Conservation (phyloP, 1,140 invertebrate genomes). For the Heliconius himera region DNA sequence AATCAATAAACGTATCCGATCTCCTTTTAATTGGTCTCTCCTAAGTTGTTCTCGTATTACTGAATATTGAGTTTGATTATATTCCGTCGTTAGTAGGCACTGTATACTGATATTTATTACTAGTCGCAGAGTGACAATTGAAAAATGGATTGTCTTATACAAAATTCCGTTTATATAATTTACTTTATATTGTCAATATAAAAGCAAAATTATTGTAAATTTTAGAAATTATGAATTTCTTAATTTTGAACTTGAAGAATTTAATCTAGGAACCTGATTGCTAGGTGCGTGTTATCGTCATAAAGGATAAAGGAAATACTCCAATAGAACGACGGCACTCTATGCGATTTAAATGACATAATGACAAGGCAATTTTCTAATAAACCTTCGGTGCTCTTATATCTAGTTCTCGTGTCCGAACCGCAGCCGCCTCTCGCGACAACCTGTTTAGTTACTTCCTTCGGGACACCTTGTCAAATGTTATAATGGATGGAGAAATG, state of each 20-base stretch:
- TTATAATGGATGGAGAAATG: conserved; percentile 11
- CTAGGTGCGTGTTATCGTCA: conserved; percentile 76
- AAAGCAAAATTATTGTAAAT: neutral
- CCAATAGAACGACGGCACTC: conserved; percentile 78
- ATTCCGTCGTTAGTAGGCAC: neutral
- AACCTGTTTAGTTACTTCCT: conserved; percentile 76
- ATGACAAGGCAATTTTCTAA: conserved; percentile 81
- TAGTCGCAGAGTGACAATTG: neutral
- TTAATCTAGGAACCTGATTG: conserved; percentile 71
- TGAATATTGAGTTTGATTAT: neutral
- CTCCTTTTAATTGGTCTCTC: neutral
- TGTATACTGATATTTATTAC: neutral
- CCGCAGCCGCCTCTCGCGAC: conserved; percentile 62
- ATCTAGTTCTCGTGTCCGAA: conserved; percentile 68
- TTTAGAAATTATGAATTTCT: neutral
- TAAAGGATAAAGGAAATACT: conserved; percentile 81
- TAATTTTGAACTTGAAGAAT: conserved; percentile 53
- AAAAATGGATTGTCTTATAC: neutral
- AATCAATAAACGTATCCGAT: conserved; percentile 1
- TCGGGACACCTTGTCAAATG: conserved; percentile 65
- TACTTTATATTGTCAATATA: neutral
- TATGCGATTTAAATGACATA: conserved; percentile 82
- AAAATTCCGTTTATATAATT: neutral
- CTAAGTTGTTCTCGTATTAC: conserved; percentile 4
- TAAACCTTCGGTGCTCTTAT: conserved; percentile 79